These are phyloP conservation scores for Eira barbara DNA, from an alignment of 2,113 vertebrate genomes.

Conservation along the genomic window DNA sequence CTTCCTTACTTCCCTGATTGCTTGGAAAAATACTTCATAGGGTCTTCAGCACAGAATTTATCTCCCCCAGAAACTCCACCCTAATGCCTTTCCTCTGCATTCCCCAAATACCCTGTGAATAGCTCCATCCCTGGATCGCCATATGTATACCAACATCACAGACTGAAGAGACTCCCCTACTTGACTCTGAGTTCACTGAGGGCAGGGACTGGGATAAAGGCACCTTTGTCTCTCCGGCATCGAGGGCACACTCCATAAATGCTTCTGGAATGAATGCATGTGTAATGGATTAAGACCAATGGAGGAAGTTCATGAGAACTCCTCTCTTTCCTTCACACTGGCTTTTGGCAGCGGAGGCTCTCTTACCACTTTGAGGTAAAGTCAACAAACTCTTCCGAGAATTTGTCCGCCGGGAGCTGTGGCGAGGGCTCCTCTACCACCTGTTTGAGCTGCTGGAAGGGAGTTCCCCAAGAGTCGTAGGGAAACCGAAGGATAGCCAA, in stretches of 20 bases:
- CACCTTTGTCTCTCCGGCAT: background rate
- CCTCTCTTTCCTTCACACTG: accelerated
- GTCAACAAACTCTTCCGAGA: constrained; percentile 94
- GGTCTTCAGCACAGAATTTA: background rate
- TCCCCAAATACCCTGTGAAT: background rate
- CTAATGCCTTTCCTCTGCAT: background rate
- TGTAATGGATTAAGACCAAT: background rate
- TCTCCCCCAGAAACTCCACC: background rate
- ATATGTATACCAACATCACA: accelerated
- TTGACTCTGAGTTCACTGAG: background rate
- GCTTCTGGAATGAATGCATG: background rate
- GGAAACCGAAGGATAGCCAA: constrained; percentile 95
- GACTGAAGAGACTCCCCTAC: no score
- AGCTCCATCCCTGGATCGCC: background rate
- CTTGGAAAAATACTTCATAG: background rate
- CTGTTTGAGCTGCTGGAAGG: constrained; percentile 98
- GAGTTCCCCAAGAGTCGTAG: constrained; percentile 96
- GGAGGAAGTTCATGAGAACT: background rate
- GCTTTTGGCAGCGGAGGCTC: accelerated
- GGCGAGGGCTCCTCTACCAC: constrained; percentile 97
- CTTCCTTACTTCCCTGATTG: background rate
- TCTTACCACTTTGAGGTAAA: constrained; percentile 95
- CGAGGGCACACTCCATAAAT: background rate
- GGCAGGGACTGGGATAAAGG: background rate
- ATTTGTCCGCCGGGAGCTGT: constrained; percentile 90